These are phyloP conservation scores for Nemapogon koenigi DNA, from an alignment of 2,888 invertebrate genomes.

Conservation along the genomic window DNA sequence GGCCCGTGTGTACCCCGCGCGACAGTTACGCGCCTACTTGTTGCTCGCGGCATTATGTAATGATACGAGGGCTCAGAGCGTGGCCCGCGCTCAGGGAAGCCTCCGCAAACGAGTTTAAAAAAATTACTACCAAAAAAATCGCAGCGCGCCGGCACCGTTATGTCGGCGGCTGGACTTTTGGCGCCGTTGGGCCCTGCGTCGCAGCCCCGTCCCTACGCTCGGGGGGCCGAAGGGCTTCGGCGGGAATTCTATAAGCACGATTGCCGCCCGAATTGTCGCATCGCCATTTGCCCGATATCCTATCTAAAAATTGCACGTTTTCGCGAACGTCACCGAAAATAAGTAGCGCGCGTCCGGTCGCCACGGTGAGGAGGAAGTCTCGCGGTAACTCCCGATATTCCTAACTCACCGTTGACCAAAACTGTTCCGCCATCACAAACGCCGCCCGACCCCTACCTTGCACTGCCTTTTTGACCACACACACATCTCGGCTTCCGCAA, in stretches of 20 bases:
- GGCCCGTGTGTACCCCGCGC: constrained; percentile 63
- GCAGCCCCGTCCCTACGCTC: constrained; percentile 47
- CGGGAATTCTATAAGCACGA: constrained; percentile 61
- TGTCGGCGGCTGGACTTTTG: constrained; percentile 66
- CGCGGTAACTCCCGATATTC: too few relatives aligned
- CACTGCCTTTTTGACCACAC: constrained; percentile 72
- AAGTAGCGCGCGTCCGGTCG: too few relatives aligned
- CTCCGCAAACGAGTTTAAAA: constrained; percentile 66
- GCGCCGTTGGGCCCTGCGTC: too few relatives aligned
- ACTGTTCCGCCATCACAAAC: constrained; percentile 78
- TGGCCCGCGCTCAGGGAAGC: constrained; percentile 64
- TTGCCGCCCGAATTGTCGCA: constrained; percentile 63
- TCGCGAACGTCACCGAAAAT: constrained; percentile 48
- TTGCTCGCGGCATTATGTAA: constrained; percentile 63
- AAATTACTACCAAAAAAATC: constrained; percentile 67
- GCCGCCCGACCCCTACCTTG: constrained; percentile 80
- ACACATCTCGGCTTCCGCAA: constrained; percentile 67
- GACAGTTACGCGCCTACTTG: constrained; percentile 67
- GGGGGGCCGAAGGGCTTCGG: constrained; percentile 43
- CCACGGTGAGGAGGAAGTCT: too few relatives aligned
- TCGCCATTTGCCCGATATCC: constrained; percentile 63
- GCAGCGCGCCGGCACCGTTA: constrained; percentile 68
- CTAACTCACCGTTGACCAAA: constrained; percentile 79
- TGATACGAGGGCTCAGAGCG: constrained; percentile 56
- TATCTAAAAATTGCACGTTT: constrained; percentile 53